phyloP scores from a whole-genome alignment of 2,888 invertebrate species.

The Euzetes globulus region DNA sequence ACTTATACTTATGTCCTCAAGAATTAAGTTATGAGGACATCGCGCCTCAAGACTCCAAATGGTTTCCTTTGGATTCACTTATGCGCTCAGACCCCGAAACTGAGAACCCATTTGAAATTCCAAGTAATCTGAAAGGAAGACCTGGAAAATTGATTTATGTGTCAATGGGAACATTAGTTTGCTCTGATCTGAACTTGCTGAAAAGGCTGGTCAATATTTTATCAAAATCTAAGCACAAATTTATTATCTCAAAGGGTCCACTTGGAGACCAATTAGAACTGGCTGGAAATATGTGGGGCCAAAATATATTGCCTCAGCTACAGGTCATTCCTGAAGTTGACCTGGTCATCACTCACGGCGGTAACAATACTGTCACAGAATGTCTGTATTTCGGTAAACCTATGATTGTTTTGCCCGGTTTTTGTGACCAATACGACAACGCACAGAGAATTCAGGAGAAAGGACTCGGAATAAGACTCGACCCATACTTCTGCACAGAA shows the following conservation, averaged over 20 bases:
- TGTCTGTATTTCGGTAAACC: constrained; percentile 24
- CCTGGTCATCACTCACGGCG: constrained; percentile 32
- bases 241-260: constrained; percentile 10
- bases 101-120: background rate
- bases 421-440: constrained; percentile 33
- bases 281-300: constrained; percentile 18
- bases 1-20: constrained; percentile 11
- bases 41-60: background rate
- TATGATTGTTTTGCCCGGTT: constrained; percentile 28
- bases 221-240: constrained; percentile 4
- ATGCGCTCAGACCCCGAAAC: background rate
- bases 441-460: constrained; percentile 28
- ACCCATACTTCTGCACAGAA: background rate
- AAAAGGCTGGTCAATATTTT: background rate
- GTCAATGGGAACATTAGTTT: constrained; percentile 25
- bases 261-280: background rate
- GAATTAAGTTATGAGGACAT: constrained; percentile 3
- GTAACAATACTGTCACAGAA: constrained; percentile 33
- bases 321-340: constrained; percentile 16
- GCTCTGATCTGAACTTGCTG: background rate
- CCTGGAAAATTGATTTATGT: constrained; percentile 19
- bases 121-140: background rate
- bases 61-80: background rate
- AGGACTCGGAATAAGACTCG: constrained; percentile 3
- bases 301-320: background rate